phyloP scores from a whole-genome alignment of 2,888 invertebrate species.

The Oxyteleia sp. region DNA sequence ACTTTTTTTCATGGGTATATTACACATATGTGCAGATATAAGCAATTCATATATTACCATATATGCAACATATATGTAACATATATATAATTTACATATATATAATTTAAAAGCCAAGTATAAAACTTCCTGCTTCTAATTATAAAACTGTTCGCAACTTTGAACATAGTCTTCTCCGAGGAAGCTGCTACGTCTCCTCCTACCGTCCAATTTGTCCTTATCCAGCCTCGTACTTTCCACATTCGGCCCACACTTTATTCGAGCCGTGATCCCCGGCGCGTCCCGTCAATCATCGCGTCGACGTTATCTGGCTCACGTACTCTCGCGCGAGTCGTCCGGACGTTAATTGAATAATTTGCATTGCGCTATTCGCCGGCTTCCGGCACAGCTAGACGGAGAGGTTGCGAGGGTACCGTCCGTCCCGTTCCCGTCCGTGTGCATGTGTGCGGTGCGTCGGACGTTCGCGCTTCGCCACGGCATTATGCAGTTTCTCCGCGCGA shows the following conservation, averaged over 20 bases:
- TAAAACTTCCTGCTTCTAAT: too few species aligned
- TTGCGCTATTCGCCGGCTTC: conserved; percentile 80
- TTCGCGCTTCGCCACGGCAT: conserved; percentile 52
- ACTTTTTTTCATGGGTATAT: too few species aligned
- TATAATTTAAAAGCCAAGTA: too few species aligned
- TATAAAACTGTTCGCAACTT: not conserved
- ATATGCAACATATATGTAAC: too few species aligned
- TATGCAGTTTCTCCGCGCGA: conserved; percentile 61
- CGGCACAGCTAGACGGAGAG: conserved; percentile 73
- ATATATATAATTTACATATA: too few species aligned
- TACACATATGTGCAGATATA: too few species aligned
- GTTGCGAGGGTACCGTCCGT: conserved; percentile 28
- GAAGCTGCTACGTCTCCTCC: not conserved
- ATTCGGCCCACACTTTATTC: conserved; percentile 39
- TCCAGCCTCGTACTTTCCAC: conserved; percentile 28
- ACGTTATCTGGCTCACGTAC: conserved; percentile 79
- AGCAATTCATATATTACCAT: too few species aligned
- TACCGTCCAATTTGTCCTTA: conserved; percentile 56
- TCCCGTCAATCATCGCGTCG: conserved; percentile 76
- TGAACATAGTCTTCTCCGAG: not conserved
- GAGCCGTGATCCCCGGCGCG: conserved; percentile 24
- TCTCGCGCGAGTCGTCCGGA: conserved; percentile 71
- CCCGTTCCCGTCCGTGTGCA: conserved; percentile 4
- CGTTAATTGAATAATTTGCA: conserved; percentile 86
- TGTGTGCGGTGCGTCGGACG: not conserved